Percentiles rank a stretch among this genome's conserved stretches.
These are phyloP conservation scores for Lasioglossum lativentre DNA, from an alignment of 2,888 invertebrate species.

Conservation along the genomic window DNA sequence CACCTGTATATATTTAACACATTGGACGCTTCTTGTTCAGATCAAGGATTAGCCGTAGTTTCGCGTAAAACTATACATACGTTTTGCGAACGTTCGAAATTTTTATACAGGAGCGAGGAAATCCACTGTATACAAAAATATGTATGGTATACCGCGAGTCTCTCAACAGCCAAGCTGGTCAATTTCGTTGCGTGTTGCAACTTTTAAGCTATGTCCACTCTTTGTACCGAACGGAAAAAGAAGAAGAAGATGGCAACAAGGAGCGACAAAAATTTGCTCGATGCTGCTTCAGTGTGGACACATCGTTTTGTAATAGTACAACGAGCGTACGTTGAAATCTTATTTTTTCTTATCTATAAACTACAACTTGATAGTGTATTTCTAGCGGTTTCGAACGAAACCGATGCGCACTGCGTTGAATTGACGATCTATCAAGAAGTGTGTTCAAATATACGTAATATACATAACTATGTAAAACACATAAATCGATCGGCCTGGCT, in stretches of 20 bases:
- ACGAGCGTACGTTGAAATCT: not conserved
- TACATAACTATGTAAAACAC: not conserved
- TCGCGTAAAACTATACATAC: not conserved
- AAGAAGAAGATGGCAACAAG: not conserved
- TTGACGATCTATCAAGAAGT: not conserved
- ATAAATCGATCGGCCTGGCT: not conserved
- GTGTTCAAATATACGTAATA: not conserved
- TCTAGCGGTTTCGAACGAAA: not conserved
- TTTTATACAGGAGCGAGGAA: conserved; percentile 21
- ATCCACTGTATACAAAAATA: conserved; percentile 38
- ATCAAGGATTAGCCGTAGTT: conserved; percentile 24
- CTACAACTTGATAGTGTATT: not conserved
- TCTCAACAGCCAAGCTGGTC: not conserved
- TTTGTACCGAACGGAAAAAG: not conserved
- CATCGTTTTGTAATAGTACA: not conserved
- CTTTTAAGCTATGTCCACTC: not conserved
- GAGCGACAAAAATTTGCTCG: not conserved
- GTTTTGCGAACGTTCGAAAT: not conserved
- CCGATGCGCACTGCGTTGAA: not conserved
- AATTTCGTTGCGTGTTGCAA: not conserved
- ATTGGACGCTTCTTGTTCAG: conserved; percentile 19
- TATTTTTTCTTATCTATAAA: not conserved
- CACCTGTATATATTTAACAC: conserved; percentile 45
- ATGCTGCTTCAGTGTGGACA: not conserved
- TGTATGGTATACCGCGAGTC: conserved; percentile 10